These are phyloP conservation scores for Coleophora flavipennella DNA, from an alignment of 2,888 invertebrate genomes.

Conservation along the genomic window DNA sequence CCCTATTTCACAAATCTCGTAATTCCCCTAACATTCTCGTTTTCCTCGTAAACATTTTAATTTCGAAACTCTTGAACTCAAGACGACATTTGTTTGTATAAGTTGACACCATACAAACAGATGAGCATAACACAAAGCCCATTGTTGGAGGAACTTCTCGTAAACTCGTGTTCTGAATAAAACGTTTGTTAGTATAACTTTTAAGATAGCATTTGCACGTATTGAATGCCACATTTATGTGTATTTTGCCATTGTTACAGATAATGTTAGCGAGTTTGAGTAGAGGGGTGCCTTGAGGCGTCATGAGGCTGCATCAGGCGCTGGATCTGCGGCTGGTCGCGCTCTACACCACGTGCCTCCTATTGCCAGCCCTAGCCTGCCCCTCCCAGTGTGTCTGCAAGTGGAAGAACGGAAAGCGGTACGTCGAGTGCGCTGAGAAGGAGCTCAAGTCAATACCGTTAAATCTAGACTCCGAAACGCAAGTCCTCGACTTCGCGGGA, in stretches of 20 bases:
- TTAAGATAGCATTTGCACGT: no score
- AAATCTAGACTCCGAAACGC: constrained; percentile 86
- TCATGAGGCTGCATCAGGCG: constrained; percentile 50
- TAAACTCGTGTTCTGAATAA: no score
- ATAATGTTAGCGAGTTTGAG: constrained; percentile 45
- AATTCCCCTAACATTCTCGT: constrained; percentile 1
- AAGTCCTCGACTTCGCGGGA: constrained; percentile 88
- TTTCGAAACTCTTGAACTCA: constrained; percentile 2
- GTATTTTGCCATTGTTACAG: constrained; percentile 48
- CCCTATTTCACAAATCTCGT: constrained; percentile 27
- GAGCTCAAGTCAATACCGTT: constrained; percentile 83
- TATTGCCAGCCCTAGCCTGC: constrained; percentile 72
- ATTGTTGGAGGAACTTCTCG: no score
- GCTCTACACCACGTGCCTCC: constrained; percentile 58
- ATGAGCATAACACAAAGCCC: no score
- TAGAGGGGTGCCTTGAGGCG: constrained; percentile 50
- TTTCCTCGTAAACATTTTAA: no score
- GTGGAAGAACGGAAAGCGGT: constrained; percentile 94
- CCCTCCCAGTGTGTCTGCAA: constrained; percentile 88
- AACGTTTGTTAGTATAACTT: no score
- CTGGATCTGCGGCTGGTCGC: constrained; percentile 59
- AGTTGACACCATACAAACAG: no score
- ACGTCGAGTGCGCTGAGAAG: constrained; percentile 88
- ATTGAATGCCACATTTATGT: constrained; percentile 1
- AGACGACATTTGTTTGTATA: no score